Base-by-base conservation (phyloP, 2,113 vertebrate species). In the Cariama cristata region DNA sequence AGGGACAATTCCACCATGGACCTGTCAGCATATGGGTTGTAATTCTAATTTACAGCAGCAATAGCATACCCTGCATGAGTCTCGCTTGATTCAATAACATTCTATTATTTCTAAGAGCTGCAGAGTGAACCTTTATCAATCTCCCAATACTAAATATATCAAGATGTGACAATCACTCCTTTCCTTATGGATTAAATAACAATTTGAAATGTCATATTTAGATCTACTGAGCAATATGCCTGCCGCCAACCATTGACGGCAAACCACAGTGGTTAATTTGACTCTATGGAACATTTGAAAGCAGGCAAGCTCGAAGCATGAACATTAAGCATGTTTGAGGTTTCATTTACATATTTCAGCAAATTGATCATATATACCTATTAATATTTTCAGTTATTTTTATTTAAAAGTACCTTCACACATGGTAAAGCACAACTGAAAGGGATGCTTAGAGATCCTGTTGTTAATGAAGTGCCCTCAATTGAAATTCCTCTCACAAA, bases 21-120 rank as follows among this genome's bases (percentile, higher is more conserved):
- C 59, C 67, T 95, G 94, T 96, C 96, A 91, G 74, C 60, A 35
- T 84, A 95, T 79, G 77, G 74, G 76, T 44, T 93, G 67, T 97
- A 88, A 96, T 73, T 97, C 89, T 97, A 92, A 97, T 97, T 96
- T 96, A 96, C 88, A 79, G 83, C 38, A 21, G 91, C 91, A 97
- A 44, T 69, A 92, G 82, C 58, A 85, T 52, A 93, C 32, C 30
- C 80, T 77, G 71, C 83, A 63, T 93, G 95, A 96, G 69, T 50
- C 85, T 86, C 52, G 55, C 72, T 86, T 75, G 87, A 88, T 93
- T 97, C 92, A 93, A 63, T 95, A 96, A 79, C 86, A 84, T 96
- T 90, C 60, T 90, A 9, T 97, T 96, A 90, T 96, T 94, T 91
- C 79, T 80, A 68, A 86, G 85, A 95, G 77, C 90, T 59, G 30